Evolutionary conservation across 1,140 invertebrate species (phyloP).

Genomic region (Globodera ellingtonae): DNA sequence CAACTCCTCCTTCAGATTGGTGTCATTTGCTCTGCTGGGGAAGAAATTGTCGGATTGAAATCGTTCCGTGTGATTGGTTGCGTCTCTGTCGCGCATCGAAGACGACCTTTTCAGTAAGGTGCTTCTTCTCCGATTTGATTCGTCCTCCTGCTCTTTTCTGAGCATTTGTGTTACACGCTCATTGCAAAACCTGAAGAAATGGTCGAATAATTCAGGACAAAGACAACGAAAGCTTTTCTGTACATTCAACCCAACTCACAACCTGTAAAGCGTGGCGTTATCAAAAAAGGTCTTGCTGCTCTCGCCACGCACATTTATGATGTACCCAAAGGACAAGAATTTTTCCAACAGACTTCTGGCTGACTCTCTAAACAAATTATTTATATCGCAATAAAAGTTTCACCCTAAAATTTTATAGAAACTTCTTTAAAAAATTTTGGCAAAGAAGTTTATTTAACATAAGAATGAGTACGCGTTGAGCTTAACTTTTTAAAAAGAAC

Average conservation of each 20-base stretch:
- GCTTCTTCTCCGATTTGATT: background rate
- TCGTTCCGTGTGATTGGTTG: background rate
- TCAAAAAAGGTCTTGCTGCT: background rate
- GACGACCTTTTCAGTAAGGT: background rate
- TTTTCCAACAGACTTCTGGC: background rate
- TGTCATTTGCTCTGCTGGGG: background rate
- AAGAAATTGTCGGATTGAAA: background rate
- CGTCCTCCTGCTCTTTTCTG: background rate
- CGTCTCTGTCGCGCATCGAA: background rate
- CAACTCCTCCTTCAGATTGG: background rate
- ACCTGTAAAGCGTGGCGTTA: constrained; percentile 10
- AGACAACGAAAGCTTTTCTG: background rate
- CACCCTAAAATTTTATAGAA: too few relatives aligned
- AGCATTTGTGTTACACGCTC: background rate
- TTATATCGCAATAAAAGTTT: background rate
- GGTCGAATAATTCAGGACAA: background rate
- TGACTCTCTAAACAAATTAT: background rate
- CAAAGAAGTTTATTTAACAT: too few relatives aligned
- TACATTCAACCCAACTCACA: background rate
- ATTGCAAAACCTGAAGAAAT: background rate
- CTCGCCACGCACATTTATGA: constrained; percentile 3
- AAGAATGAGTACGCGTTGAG: too few relatives aligned
- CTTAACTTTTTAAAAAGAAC: too few relatives aligned
- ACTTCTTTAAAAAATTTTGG: too few relatives aligned
- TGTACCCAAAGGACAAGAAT: background rate